These are phyloP conservation scores for Crepidodera aurea DNA, from an alignment of 2,888 invertebrate species.

Conservation along the genomic window DNA sequence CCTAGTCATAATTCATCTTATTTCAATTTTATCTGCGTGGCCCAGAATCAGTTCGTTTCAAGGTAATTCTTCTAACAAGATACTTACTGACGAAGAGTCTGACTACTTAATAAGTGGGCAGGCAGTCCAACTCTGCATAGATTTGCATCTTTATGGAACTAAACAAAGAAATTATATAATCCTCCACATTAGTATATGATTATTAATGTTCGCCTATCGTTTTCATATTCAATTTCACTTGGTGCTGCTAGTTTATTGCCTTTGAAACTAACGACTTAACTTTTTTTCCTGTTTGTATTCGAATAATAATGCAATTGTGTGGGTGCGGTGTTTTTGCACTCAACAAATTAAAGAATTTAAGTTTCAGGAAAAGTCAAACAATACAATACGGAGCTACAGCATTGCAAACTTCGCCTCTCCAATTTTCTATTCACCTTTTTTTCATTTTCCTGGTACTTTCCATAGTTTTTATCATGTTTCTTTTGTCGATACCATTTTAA, in stretches of 20 bases:
- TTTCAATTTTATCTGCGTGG: no score
- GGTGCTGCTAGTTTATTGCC: conserved; percentile 17
- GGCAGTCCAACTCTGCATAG: background rate
- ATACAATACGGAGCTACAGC: no score
- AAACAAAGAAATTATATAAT: conserved; percentile 30
- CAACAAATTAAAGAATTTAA: background rate
- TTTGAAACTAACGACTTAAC: conserved; percentile 5
- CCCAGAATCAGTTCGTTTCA: no score
- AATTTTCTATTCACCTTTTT: no score
- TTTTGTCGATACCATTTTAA: no score
- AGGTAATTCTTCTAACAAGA: no score
- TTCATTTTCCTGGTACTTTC: no score
- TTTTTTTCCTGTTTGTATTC: conserved; percentile 1
- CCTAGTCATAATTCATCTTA: no score
- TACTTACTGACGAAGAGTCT: background rate
- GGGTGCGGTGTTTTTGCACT: background rate
- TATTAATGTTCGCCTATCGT: conserved; percentile 25
- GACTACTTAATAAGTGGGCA: background rate
- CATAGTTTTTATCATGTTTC: no score
- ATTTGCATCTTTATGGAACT: conserved; percentile 20
- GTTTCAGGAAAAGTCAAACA: no score
- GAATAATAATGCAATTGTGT: background rate
- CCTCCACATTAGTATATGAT: conserved; percentile 17
- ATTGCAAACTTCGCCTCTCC: no score
- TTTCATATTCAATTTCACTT: conserved; percentile 26